phyloP scores from a whole-genome alignment of 2,113 vertebrate species.

The Oenanthe oenanthe region DNA sequence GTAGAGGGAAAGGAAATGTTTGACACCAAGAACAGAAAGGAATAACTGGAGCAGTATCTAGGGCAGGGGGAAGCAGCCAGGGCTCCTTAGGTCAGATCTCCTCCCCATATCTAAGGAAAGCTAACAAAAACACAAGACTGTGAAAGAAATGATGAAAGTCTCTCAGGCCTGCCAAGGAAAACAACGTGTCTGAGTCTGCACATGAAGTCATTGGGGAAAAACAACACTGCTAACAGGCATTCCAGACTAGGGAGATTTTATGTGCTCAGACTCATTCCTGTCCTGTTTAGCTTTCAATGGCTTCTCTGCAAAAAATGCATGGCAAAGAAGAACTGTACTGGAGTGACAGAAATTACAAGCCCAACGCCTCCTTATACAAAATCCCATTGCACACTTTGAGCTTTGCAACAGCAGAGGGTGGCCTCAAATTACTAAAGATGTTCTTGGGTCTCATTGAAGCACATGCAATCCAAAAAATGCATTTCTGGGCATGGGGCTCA shows the following conservation, averaged over 20 bases:
- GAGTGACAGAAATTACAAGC: neutral
- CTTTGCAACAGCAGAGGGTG: neutral
- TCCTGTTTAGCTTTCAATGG: neutral
- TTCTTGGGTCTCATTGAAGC: neutral
- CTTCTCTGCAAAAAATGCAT: neutral
- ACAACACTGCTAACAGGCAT: neutral
- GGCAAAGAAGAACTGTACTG: neutral
- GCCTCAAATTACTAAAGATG: neutral
- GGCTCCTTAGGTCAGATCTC: neutral
- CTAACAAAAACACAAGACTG: constrained; percentile 1
- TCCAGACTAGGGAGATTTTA: neutral
- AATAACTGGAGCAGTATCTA: neutral
- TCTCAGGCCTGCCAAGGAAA: neutral
- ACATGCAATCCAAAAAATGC: neutral
- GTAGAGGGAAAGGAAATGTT: neutral
- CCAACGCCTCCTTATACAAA: neutral
- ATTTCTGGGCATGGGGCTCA: neutral
- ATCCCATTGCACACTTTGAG: neutral
- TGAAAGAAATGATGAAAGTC: neutral
- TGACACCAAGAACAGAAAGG: neutral
- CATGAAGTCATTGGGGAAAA: neutral
- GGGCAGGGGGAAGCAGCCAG: neutral
- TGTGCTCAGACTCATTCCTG: neutral
- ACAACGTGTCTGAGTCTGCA: neutral
- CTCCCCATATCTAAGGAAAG: neutral